phyloP scores from a whole-genome alignment of 64 coral and sea anemone genomes.

The Stylophora pistillata region DNA sequence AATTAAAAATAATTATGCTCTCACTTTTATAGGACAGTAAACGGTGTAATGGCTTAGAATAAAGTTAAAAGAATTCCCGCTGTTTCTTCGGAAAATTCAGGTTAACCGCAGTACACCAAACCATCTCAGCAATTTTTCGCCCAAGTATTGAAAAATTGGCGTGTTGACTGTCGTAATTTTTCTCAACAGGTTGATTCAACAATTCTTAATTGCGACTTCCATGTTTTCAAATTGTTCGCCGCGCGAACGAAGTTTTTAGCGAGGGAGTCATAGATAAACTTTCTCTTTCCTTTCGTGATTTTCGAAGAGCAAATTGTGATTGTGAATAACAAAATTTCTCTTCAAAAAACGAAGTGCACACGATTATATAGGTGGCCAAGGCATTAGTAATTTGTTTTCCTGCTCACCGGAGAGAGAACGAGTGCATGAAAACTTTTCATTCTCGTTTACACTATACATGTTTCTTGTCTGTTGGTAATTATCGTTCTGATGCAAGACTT shows the following conservation, averaged over 20 bases:
- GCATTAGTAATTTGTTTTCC: neutral
- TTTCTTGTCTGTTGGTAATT: neutral
- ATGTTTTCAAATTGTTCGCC: neutral
- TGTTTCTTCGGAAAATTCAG: neutral
- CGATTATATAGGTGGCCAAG: too few species aligned
- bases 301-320: neutral
- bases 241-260: neutral
- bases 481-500: neutral
- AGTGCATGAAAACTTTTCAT: neutral
- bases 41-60: neutral
- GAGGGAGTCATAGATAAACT: neutral
- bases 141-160: neutral
- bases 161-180: conserved; percentile 22
- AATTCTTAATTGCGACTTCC: conserved; percentile 7
- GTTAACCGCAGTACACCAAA: neutral
- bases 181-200: neutral
- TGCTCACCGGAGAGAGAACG: neutral
- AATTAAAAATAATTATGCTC: neutral
- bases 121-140: neutral
- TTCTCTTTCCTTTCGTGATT: neutral
- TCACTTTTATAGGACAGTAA: neutral
- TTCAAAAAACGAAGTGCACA: too few species aligned
- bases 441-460: neutral
- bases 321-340: too few species aligned
- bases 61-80: neutral